Evolutionary conservation across 2,797 vertebrate genomes (phyloP).

Genomic region (Pithecia hirsuta): DNA sequence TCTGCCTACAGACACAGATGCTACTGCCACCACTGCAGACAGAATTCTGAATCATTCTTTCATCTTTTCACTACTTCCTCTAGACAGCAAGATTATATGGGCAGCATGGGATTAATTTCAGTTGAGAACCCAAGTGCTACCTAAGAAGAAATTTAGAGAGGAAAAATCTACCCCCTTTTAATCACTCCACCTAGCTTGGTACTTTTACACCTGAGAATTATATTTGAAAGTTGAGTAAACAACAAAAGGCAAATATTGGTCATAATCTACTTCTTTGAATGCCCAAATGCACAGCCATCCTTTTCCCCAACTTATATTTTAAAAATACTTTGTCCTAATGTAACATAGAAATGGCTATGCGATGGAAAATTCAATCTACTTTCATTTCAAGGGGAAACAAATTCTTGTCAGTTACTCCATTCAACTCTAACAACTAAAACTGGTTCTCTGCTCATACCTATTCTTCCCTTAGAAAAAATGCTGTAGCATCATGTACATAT

Average conservation of each 20-base stretch:
- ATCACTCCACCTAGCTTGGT: not conserved
- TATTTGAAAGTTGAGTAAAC: not conserved
- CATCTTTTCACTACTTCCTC: not conserved
- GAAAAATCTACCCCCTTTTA: not conserved
- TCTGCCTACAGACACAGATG: not conserved
- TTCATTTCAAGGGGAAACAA: not conserved
- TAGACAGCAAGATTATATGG: not conserved
- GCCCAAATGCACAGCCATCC: not conserved
- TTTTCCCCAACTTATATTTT: not conserved
- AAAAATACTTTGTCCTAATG: not conserved
- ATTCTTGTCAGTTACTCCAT: not conserved
- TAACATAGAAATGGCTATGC: not conserved
- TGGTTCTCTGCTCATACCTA: too few relatives aligned
- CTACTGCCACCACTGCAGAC: not conserved
- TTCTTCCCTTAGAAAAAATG: not conserved
- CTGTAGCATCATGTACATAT: not conserved
- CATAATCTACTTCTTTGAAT: not conserved
- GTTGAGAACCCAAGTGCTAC: not conserved
- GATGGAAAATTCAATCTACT: not conserved
- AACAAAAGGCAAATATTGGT: not conserved
- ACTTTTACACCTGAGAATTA: not conserved
- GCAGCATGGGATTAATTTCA: not conserved
- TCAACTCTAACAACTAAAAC: not conserved
- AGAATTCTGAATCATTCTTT: not conserved
- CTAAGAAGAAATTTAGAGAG: not conserved